Base-by-base conservation (phyloP, 1,140 invertebrate genomes). In the Sinonovacula constricta region DNA sequence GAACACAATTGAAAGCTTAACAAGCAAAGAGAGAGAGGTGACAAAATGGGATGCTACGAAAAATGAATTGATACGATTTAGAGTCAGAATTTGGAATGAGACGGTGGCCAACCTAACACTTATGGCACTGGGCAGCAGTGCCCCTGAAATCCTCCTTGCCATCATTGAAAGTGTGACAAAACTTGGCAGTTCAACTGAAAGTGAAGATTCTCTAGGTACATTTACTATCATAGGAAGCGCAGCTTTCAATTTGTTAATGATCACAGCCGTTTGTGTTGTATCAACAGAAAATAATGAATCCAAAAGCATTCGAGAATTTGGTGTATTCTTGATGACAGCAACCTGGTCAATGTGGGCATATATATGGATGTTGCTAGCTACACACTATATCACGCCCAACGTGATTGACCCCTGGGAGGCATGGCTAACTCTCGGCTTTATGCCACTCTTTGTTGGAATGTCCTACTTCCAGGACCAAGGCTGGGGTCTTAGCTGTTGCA, bases 1-100 rank as follows among this genome's bases (percentile, higher is more conserved):
- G 93, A 92, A 92, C 54, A 90, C 93, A 76, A 94, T 94, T 67
- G 94, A 94, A 85, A 83, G 86, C 3, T 84, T 90, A 63, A 90
- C 88, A 10, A 87, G 87, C 67, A 88, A 88, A 77, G 84, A 86
- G 54, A 77, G 82, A 71, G 88, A 72, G 33, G 81, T 90, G 22
- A 57, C 83, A 1, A 71, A 71, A 22, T 89, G 83, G 83, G 89
- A 90, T 80, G 71, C 80, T 10, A 85, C 88, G 65, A 83, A 83
- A 62, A 74, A 86, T 28, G 81, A 89, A 74, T 85, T 81, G 51
- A 82, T 86, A 0, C 83, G 85, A 60, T 77, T 81, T 54, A 76
- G 85, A 74, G 82, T 91, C 88, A 80, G 91, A 24, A 86, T 92
- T 1, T 93, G 92, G 92, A 93, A 93, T 84, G 92, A 93, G 82